These are phyloP conservation scores for Heliconius eleuchia DNA, from an alignment of 1,140 invertebrate genomes.

Conservation along the genomic window DNA sequence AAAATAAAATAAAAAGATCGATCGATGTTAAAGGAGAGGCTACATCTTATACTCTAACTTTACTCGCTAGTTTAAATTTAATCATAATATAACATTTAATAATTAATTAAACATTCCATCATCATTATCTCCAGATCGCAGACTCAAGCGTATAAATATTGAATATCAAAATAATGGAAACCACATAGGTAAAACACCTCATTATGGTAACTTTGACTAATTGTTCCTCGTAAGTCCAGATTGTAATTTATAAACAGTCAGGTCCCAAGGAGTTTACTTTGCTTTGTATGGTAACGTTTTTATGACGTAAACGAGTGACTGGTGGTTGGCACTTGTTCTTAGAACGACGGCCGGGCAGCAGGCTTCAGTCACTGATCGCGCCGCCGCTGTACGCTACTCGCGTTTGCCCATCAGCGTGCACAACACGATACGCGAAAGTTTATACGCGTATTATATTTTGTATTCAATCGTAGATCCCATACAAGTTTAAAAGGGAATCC, in stretches of 20 bases:
- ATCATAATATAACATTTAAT: too few species aligned
- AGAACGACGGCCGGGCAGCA: conserved; percentile 26
- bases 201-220: neutral
- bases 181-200: too few species aligned
- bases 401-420: conserved; percentile 48
- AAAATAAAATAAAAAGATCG: too few species aligned
- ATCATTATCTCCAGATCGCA: too few species aligned
- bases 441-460: conserved; percentile 57
- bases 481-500: conserved; percentile 50
- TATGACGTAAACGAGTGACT: conserved; percentile 51
- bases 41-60: too few species aligned
- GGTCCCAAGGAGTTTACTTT: neutral
- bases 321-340: conserved; percentile 33
- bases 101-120: too few species aligned
- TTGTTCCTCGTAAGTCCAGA: neutral
- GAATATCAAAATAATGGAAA: too few species aligned
- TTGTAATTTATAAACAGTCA: neutral
- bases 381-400: conserved; percentile 52
- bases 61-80: too few species aligned
- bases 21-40: too few species aligned
- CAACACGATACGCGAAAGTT: conserved; percentile 58
- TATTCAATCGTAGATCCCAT: conserved; percentile 55
- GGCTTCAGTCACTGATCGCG: conserved; percentile 52
- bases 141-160: too few species aligned
- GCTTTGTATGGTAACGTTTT: conserved; percentile 36